Base-by-base conservation (phyloP, 2,888 invertebrate species). In the Pheosia gnoma region DNA sequence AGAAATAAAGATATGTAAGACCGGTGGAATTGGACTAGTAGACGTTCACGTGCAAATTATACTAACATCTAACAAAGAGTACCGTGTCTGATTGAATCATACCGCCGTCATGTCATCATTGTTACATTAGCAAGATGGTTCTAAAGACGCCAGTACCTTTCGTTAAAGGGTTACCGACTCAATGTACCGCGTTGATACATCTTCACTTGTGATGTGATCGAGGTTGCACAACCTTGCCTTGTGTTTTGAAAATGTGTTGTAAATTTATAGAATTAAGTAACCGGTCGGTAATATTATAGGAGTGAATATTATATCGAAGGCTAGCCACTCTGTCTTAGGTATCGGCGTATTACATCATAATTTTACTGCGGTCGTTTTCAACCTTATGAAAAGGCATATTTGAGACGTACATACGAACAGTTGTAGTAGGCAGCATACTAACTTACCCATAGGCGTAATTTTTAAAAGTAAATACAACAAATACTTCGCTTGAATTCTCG, bases 121-220 rank as follows among this genome's bases (percentile, higher is more conserved):
- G 60, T 62, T 60, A 61, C 65, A 72, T 72, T 74, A 67, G 61
- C 65, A 60, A 60, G 43, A 60, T 56, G 57, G 58, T 52, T 54
- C 60, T 66, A 65, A 65, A 58, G 37, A 64, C 4, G 59, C 11
- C 49, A 13, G 54, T 13, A 53, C 59, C 25, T 59, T 57, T 63
- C 59, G 62, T 59, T 62, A 59, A 56, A 62, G 59, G 60, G 54
- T 51, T 51, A 51, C 13, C 0, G 64, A 74, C 66, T 66, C 65
- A 70, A 39, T 49, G 58, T 45, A 61, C 56, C 39, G 52, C 56
- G 47, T n/a, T 37, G 53, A 59, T 55, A 58, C 57, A 53, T 13
- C 53, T 38, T 38, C 6, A 54, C 38, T 39, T 39, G 36, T 36
- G 53, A 36, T 37, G 36, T 36, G 53, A 36, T 37, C 9, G 52